Conservation (phyloP, 92 coral and sea anemone genomes). For the Porites divaricata region DNA sequence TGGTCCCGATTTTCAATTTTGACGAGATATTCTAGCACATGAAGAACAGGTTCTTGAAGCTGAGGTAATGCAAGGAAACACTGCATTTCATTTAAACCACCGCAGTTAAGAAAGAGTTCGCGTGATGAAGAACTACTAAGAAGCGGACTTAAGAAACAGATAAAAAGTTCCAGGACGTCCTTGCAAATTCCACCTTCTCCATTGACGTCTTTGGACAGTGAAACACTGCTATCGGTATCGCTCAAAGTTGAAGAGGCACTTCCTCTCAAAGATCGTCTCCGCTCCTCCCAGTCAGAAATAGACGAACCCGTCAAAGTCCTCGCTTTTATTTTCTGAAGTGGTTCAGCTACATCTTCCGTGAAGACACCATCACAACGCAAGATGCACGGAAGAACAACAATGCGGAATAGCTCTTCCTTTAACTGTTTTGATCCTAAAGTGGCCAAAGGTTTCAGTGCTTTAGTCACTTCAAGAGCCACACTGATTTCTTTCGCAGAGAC, state of each 20-base stretch:
- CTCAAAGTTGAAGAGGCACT: slow-evolving; percentile 6
- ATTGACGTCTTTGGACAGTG: background rate
- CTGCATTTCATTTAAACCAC: slow-evolving; percentile 81
- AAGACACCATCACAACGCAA: slow-evolving; percentile 67
- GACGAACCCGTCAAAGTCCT: slow-evolving; percentile 14
- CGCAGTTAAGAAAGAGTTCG: slow-evolving; percentile 75
- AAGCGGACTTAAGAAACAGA: slow-evolving; percentile 63
- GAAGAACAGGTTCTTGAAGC: slow-evolving; percentile 76
- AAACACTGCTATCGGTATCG: background rate
- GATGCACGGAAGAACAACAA: slow-evolving; percentile 83
- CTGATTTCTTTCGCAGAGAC: slow-evolving; percentile 59
- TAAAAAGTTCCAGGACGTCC: slow-evolving; percentile 66
- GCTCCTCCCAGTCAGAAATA: slow-evolving; percentile 13
- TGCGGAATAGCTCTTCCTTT: slow-evolving; percentile 78
- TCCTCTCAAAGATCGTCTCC: slow-evolving; percentile 25
- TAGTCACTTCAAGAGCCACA: slow-evolving; percentile 71
- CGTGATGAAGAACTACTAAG: slow-evolving; percentile 65
- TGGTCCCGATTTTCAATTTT: slow-evolving; percentile 62
- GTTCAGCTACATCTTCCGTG: slow-evolving; percentile 33
- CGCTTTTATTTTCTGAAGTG: slow-evolving; percentile 23
- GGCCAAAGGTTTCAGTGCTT: slow-evolving; percentile 78
- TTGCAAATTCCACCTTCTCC: slow-evolving; percentile 29
- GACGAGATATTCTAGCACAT: slow-evolving; percentile 75
- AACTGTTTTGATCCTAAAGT: slow-evolving; percentile 74
- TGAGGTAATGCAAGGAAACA: slow-evolving; percentile 68